Evolutionary conservation across 1,140 invertebrate genomes (phyloP).

Genomic region (Drosophila grimshawi): DNA sequence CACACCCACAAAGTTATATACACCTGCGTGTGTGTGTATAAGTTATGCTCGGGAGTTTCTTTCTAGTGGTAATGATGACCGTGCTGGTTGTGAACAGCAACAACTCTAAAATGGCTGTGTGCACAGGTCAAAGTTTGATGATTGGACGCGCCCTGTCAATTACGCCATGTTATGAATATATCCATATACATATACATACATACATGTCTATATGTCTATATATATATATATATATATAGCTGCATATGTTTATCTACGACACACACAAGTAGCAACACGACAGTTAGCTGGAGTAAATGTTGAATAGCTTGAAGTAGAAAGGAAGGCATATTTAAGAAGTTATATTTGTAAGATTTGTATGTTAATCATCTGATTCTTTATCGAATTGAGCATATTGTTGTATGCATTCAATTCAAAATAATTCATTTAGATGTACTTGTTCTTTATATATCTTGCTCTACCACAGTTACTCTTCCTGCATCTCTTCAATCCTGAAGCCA

Average conservation of each 20-base stretch:
- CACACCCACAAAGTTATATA: neutral
- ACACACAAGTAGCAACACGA: neutral
- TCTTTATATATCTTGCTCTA: too few species aligned
- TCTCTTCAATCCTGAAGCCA: too few species aligned
- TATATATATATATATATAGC: neutral
- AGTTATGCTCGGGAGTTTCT: constrained; percentile 12
- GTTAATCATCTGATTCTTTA: too few species aligned
- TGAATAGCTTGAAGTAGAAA: too few species aligned
- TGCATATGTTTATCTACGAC: neutral
- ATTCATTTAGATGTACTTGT: too few species aligned
- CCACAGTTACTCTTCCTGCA: too few species aligned
- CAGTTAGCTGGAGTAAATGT: neutral
- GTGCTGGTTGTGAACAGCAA: neutral
- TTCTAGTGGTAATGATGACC: constrained; percentile 39
- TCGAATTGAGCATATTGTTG: too few species aligned
- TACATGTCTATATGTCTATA: neutral
- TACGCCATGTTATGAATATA: constrained; percentile 23
- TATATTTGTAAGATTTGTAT: too few species aligned
- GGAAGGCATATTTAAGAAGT: too few species aligned
- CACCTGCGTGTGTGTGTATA: neutral
- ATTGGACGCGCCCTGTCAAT: constrained; percentile 39
- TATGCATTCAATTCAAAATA: too few species aligned
- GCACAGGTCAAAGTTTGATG: constrained; percentile 10
- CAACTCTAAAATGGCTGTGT: constrained; percentile 1
- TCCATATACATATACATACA: constrained; percentile 1